Percentiles rank a stretch among this genome's conserved stretches.
phyloP scores from a whole-genome alignment of 2,797 vertebrate genomes.

The Poecilia velifera region DNA sequence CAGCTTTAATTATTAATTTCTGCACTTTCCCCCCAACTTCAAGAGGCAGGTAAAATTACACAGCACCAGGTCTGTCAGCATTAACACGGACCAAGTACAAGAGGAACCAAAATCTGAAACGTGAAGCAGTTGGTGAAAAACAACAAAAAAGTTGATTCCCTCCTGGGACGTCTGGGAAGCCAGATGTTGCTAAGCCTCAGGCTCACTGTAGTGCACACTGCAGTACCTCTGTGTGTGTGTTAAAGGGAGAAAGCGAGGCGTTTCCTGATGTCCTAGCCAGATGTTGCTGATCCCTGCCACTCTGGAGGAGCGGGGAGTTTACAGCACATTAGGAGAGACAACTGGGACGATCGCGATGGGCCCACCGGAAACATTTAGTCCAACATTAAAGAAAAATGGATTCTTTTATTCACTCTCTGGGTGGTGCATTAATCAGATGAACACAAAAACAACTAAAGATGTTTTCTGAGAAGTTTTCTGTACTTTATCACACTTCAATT shows the following conservation, averaged over 20 bases:
- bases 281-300: conserved; percentile 79
- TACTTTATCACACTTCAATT: neutral
- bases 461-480: neutral
- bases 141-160: conserved; percentile 70
- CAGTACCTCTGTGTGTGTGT: conserved; percentile 36
- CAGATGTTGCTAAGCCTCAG: conserved; percentile 78
- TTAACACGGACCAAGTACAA: conserved; percentile 31
- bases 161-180: conserved; percentile 76
- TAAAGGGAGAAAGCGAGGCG: conserved; percentile 47
- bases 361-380: conserved; percentile 34
- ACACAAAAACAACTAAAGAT: neutral
- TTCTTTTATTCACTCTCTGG: conserved; percentile 1
- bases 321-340: conserved; percentile 46
- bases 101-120: conserved; percentile 34
- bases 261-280: conserved; percentile 81
- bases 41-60: conserved; percentile 20
- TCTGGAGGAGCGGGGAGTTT: conserved; percentile 59
- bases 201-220: conserved; percentile 53
- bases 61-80: conserved; percentile 23
- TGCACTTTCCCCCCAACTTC: too few relatives aligned
- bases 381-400: conserved; percentile 15
- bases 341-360: conserved; percentile 21
- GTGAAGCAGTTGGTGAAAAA: conserved; percentile 62
- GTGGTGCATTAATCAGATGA: conserved; percentile 10
- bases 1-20: neutral